Base-by-base conservation (phyloP, 1,140 invertebrate genomes). In the Harlomillsia oculata region DNA sequence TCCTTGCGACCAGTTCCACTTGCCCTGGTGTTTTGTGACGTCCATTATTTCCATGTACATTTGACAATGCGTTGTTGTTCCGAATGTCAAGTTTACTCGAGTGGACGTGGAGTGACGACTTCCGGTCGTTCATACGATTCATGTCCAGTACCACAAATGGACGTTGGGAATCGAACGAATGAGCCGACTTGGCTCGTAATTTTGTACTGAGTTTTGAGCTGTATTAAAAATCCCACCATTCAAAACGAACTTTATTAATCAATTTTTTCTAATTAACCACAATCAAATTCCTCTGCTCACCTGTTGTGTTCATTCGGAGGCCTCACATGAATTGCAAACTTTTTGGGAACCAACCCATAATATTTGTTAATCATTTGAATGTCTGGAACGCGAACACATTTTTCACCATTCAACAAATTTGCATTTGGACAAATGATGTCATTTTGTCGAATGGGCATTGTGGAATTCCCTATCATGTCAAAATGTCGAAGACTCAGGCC, bases 351-450 rank as follows among this genome's bases (percentile, higher is more conserved):
- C n/a, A 65, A 57, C 23, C 63, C 63, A 48, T 62, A 65, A 39
- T 59, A 60, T 37, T 62, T 65, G 30, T 65, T 65, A 20, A 65
- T 62, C 63, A 65, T 62, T 43, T 57, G 46, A 40, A 65, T 65
- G 26, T 65, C 60, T 9, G 63, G 63, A 13, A 62, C 30, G 53
- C 55, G 30, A n/a, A n/a, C n/a, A n/a, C n/a, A n/a, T n/a, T n/a
- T n/a, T n/a, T n/a, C n/a, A n/a, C n/a, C n/a, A n/a, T n/a, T n/a
- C n/a, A n/a, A n/a, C n/a, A 9, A 48, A 44, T 40, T 55, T 46
- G n/a, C 18, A 28, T 21, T 32, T 56, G 18, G 34, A 28, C 14
- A 29, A 20, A 41, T 37, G 34, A 39, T 9, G 14, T 39, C 9
- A 14, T 52, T 21, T 21, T 52, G 14, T 4, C 28, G 18, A 20